Evolutionary conservation across 2,888 invertebrate genomes (phyloP), one percentile per base, ranked within the genome.

Genomic region (Phoronis australis): DNA sequence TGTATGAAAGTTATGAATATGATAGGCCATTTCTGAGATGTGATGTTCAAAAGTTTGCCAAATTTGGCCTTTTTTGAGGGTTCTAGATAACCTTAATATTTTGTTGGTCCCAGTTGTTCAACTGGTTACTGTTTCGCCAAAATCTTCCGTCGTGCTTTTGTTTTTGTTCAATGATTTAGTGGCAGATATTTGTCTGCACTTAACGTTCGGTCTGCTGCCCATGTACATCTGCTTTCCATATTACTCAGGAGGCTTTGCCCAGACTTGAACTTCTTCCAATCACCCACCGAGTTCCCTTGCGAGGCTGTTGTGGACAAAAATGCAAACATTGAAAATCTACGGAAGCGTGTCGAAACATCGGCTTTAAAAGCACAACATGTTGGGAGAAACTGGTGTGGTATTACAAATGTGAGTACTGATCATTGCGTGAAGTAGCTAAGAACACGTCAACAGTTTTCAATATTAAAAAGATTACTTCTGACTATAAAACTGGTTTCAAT

Each of bases 241-340:
- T 4, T 45, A 18, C 22, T 4, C 62, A 79, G 84, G 59, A 83
- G 96, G 46, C 79, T 96, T 2, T 94, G 93, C 72, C 96, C 96
- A 12, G 96, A 96, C 75, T 91, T 83, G 73, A 94, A 93, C 47
- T 99, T 99, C 80, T 99, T 99, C 78, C 97, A 97, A 79, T 87
- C 85, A 71, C 87, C 93, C 15, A 95, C 95, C 1, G 89, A 90
- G 56, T 93, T 85, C 77, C 96, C 97, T 0, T 90, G 91, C 72
- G 78, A 82, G 47, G 85, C 86, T 62, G 83, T 87, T 60, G 88
- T 90, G 0, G 85, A 87, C 73, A 87, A 87, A 62, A 85, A 84
- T 65, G 57, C 86, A 26, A 62, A 65, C 12, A 65, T 73, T n/a
- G 90, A 91, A 68, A 83, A 93, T 52, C 81, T 96, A 37, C 90